Evolutionary conservation across 2,797 vertebrate species (phyloP), one percentile per base, ranked within the genome.

Genomic region (Myotis myotis): DNA sequence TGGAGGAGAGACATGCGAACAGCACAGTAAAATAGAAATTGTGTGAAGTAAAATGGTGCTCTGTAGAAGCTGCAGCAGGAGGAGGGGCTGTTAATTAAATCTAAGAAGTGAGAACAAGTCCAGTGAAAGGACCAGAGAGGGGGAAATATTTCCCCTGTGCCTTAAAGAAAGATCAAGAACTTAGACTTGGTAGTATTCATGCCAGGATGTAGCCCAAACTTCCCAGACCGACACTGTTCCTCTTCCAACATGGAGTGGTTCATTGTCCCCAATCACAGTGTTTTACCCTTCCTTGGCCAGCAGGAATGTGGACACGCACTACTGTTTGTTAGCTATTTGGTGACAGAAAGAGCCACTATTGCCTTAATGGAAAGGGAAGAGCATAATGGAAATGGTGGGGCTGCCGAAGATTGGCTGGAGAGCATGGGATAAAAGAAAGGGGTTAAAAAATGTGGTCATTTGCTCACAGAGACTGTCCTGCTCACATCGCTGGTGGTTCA

Each of bases 131-230:
- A 23, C 22, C 33, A n/a, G 7, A 30, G 49, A 60, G 60, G 55
- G 80, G 49, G 4, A 79, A 38, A 17, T 62, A 28, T 92, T 86
- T 87, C 38, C 28, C 47, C 4, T 72, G 25, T 81, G 25, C 36
- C 28, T 71, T 76, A 87, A 93, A 86, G 80, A 87, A 95, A 94
- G 51, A 87, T n/a, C 4, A 72, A 82, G 76, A 68, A 60, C 70
- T 71, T 55, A 70, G 2, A 22, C 47, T 93, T 84, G 2, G 83
- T 78, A 91, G 33, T 28, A 0, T 74, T 44, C 79, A 44, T 51
- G 66, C 6, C 17, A 41, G 10, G 12, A 0, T 30, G 1, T 33
- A 44, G 16, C 15, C 53, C 49, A 33, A 49, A 55, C 19, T 23
- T n/a, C 25, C 47, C 41, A 82, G 36, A 75, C 22, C 13, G 49